Percentiles rank a stretch among this genome's conserved stretches.
Evolutionary conservation across 2,113 vertebrate genomes (phyloP).

Genomic region (Pygoscelis antarcticus): DNA sequence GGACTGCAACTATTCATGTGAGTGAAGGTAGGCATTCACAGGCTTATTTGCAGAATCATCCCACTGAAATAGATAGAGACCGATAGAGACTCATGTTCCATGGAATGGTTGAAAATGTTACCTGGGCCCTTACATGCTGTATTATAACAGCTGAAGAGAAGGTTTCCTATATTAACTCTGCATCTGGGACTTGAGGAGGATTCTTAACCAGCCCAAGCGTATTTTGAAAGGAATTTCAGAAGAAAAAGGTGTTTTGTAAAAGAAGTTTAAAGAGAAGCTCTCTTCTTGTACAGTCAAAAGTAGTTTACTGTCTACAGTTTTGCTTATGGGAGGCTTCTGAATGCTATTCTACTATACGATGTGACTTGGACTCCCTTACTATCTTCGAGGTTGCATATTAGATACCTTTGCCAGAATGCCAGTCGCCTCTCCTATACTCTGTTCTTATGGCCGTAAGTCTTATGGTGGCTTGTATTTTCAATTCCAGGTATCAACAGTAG

Average conservation of each 20-base stretch:
- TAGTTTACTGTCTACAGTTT: not conserved
- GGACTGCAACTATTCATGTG: not conserved
- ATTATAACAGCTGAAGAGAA: not conserved
- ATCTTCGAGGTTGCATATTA: not conserved
- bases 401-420: not conserved
- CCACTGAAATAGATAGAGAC: not conserved
- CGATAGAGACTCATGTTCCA: not conserved
- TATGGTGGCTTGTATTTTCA: not conserved
- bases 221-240: not conserved
- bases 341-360: not conserved
- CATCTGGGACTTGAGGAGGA: not conserved
- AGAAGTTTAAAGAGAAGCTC: not conserved
- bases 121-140: not conserved
- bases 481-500: not conserved
- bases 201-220: not conserved
- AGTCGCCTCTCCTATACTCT: not conserved
- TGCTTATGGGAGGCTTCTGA: not conserved
- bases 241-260: not conserved
- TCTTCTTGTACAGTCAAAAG: not conserved
- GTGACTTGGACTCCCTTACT: not conserved
- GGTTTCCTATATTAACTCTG: not conserved
- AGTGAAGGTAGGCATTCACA: not conserved
- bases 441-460: not conserved
- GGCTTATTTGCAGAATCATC: not conserved
- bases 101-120: not conserved